Evolutionary conservation across 2,888 invertebrate species (phyloP).

Genomic region (Spisula subtruncata): DNA sequence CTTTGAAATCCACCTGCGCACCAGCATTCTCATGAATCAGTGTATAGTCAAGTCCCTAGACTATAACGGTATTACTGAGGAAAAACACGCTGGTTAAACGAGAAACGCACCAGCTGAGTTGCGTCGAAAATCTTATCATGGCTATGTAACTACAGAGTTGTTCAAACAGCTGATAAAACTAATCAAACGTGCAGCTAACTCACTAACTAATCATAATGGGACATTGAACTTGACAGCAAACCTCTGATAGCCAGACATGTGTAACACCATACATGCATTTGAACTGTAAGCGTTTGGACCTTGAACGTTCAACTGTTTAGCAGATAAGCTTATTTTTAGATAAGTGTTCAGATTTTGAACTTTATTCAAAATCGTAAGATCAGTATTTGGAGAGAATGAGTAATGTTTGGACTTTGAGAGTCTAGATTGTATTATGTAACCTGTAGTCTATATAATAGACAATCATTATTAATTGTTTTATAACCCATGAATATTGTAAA

Average conservation of each 20-base stretch:
- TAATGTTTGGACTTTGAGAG: neutral
- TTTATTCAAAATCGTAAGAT: neutral
- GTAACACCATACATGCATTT: neutral
- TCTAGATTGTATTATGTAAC: neutral
- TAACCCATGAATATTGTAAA: too few relatives aligned
- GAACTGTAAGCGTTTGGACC: neutral
- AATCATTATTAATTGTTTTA: too few relatives aligned
- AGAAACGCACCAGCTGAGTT: neutral
- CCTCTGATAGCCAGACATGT: neutral
- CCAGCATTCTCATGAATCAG: too few relatives aligned
- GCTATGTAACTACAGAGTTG: neutral
- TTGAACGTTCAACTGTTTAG: neutral
- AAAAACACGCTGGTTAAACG: too few relatives aligned
- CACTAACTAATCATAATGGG: neutral
- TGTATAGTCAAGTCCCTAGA: too few relatives aligned
- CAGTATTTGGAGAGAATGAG: neutral
- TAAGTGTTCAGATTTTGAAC: neutral
- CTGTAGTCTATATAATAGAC: neutral
- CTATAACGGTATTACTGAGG: too few relatives aligned
- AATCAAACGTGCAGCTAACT: neutral
- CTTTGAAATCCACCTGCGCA: neutral
- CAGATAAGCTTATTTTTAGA: conserved; percentile 1
- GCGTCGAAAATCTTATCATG: neutral
- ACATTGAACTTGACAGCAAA: neutral
- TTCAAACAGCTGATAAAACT: neutral